Percentiles rank a stretch among this genome's conserved stretches.
Conservation (phyloP, 1,140 invertebrate species). For the Drosophila athabasca region DNA sequence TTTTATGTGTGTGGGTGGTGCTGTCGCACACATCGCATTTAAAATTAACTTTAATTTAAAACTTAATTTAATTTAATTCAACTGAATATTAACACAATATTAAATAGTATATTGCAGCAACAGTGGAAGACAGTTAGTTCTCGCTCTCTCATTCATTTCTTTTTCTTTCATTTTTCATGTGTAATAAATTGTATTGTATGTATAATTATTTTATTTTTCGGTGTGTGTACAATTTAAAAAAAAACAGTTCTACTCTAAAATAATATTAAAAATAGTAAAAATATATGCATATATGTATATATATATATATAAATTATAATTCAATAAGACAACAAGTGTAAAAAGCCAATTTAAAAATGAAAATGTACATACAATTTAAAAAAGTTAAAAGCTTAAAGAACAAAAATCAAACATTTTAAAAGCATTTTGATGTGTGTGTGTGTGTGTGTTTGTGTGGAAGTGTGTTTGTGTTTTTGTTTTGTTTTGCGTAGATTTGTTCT, state of each 20-base stretch:
- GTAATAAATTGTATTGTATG: constrained; percentile 26
- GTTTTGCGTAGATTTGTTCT: constrained; percentile 42
- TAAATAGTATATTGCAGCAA: constrained; percentile 80
- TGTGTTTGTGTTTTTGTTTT: constrained; percentile 26
- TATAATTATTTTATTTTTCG: constrained; percentile 46
- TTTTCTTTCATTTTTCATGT: constrained; percentile 24
- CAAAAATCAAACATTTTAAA: constrained; percentile 70
- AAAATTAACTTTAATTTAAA: constrained; percentile 28
- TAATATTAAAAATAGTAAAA: constrained; percentile 36
- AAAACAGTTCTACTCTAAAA: constrained; percentile 44
- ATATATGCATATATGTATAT: constrained; percentile 57
- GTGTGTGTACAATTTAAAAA: constrained; percentile 57
- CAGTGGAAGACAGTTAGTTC: constrained; percentile 76
- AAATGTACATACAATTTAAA: constrained; percentile 79
- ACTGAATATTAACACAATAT: constrained; percentile 46
- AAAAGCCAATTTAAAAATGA: constrained; percentile 65
- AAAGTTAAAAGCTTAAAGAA: constrained; percentile 42
- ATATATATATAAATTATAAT: constrained; percentile 62
- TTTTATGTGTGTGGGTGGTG: neutral
- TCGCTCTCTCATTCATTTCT: constrained; percentile 33
- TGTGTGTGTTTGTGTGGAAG: constrained; percentile 25
- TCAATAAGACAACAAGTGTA: constrained; percentile 76
- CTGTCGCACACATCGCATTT: constrained; percentile 16
- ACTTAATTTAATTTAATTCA: constrained; percentile 33
- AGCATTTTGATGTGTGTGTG: constrained; percentile 56